Evolutionary conservation across 2,888 invertebrate genomes (phyloP).

Genomic region (Plagodis pulveraria): DNA sequence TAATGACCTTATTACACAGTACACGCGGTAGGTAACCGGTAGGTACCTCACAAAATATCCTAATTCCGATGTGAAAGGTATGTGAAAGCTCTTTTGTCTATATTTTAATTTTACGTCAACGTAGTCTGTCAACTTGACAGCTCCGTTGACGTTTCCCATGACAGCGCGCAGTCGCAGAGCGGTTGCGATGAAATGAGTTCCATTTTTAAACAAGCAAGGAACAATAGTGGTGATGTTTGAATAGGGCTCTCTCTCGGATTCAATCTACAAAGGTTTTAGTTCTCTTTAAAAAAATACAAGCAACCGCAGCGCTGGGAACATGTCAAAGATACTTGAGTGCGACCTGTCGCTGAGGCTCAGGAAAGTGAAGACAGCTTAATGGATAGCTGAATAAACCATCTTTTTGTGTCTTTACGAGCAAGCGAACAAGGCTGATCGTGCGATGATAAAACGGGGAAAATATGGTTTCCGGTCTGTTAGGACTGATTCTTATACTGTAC

Average conservation of each 20-base stretch:
- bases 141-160: conserved; percentile 55
- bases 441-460: too few relatives aligned
- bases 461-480: too few relatives aligned
- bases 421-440: conserved; percentile 23
- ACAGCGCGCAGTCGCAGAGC: conserved; percentile 37
- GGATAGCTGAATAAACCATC: conserved; percentile 30
- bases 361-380: conserved; percentile 31
- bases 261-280: conserved; percentile 66
- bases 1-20: too few relatives aligned
- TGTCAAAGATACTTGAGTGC: conserved; percentile 23
- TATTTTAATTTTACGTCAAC: conserved; percentile 10
- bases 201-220: conserved; percentile 64
- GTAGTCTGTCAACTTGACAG: conserved; percentile 54
- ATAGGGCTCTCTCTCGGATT: conserved; percentile 68
- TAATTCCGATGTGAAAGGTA: background rate
- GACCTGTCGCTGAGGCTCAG: conserved; percentile 25
- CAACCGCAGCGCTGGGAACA: conserved; percentile 31
- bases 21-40: too few relatives aligned
- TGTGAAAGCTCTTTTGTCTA: background rate
- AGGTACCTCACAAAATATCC: background rate
- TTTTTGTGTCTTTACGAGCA: conserved; percentile 25
- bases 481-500: too few relatives aligned
- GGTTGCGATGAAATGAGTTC: conserved; percentile 61
- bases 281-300: conserved; percentile 44
- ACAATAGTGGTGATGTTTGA: conserved; percentile 69